These are phyloP conservation scores for Drosophila greeni DNA, from an alignment of 2,888 invertebrate genomes.

Conservation along the genomic window DNA sequence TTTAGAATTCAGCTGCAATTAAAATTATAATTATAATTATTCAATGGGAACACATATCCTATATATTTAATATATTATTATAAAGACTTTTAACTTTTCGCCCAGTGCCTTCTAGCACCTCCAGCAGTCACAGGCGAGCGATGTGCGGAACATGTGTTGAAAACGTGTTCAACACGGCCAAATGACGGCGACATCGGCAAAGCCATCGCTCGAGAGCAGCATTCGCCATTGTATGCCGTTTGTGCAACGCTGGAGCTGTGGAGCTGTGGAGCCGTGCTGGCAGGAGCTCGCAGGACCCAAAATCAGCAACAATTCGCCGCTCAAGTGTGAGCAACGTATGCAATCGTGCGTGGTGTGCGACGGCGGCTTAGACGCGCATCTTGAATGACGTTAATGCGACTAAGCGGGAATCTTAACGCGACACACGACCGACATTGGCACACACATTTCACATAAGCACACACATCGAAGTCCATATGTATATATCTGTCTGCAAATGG, in stretches of 20 bases:
- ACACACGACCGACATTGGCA: constrained; percentile 23
- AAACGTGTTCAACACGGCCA: constrained; percentile 71
- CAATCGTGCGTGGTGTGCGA: constrained; percentile 42
- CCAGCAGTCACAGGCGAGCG: constrained; percentile 48
- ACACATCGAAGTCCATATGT: background rate
- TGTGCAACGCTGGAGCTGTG: constrained; percentile 37
- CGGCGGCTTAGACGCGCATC: constrained; percentile 51
- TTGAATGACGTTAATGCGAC: constrained; percentile 70
- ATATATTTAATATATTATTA: no score
- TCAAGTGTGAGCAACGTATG: constrained; percentile 51
- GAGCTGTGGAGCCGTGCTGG: constrained; percentile 7
- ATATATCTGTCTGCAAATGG: constrained; percentile 13
- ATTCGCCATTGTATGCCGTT: constrained; percentile 51
- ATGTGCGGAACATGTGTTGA: constrained; percentile 70
- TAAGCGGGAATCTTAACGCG: constrained; percentile 53
- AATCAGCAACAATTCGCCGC: constrained; percentile 50
- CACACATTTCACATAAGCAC: background rate
- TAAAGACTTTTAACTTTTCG: no score
- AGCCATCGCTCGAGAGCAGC: constrained; percentile 21
- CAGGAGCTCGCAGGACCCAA: constrained; percentile 33
- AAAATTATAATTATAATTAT: background rate
- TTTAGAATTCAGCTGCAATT: fast-evolving
- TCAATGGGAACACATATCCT: no score
- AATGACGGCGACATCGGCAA: constrained; percentile 43
- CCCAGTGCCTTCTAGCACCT: constrained; percentile 17